Evolutionary conservation across 1,140 invertebrate genomes (phyloP), one percentile per base, ranked within the genome.

Genomic region (Drosophila ercepeae): DNA sequence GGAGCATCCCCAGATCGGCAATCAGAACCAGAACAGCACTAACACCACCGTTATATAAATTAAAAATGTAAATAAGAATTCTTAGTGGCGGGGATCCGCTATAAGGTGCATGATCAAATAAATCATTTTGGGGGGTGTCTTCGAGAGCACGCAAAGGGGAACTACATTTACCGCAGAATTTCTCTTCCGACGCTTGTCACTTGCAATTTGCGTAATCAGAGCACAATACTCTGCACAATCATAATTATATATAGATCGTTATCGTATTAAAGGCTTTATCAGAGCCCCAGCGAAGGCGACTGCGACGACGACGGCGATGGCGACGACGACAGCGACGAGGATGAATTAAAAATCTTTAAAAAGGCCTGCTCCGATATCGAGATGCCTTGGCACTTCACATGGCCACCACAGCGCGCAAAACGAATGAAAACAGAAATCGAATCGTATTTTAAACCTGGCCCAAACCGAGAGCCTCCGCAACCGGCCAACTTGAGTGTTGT

Each of bases 321-420:
- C n/a, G 34, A 75, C 45, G 27, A 11, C 16, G 2, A 18, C 29
- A 2, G 18, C 32, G 23, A 60, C 34, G 23, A 65, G 18, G 13
- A 13, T 27, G 48, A 64, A 29, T 41, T 49, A 5, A 0, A 57
- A 50, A 44, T 51, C 60, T 9, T 36, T 42, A 49, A 42, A 42
- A 18, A 5, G n/a, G 16, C 13, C 57, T 39, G 1, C 25, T 27
- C 5, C 5, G 25, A 27, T 27, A 69, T 42, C 41, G 52, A 59
- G 48, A 65, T 74, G 46, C 49, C 46, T 36, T 39, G 58, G 23
- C 59, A 55, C 74, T 59, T 83, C 78, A 83, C 78, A 83, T 83
- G 78, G 70, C 64, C 58, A 52, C 29, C 27, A 34, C 39, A 34
- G 32, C 34, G 16, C 14, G 16, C 7, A 42, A 42, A 25, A 29